A percentile compares a stretch with the other conserved stretches of the same genome.
Conservation (phyloP, 1,140 invertebrate species). For the Trinorchestia longiramus region DNA sequence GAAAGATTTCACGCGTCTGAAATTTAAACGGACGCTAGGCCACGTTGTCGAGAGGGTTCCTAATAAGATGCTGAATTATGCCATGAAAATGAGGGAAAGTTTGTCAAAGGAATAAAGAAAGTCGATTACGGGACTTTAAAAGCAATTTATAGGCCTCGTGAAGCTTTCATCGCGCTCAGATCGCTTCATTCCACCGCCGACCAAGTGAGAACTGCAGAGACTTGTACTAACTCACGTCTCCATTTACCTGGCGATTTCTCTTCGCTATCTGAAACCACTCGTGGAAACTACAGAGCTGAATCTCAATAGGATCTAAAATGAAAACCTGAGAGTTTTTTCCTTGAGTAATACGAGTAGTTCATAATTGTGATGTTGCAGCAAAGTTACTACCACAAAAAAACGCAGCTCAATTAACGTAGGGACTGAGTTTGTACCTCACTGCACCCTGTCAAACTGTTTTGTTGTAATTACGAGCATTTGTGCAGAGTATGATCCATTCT, state of each 20-base stretch:
- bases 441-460: too few relatives aligned
- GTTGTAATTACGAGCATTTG: too few relatives aligned
- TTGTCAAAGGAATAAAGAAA: slow-evolving; percentile 39
- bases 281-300: background rate
- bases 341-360: too few relatives aligned
- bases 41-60: background rate
- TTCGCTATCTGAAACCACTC: background rate
- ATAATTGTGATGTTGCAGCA: too few relatives aligned
- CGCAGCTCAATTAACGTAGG: too few relatives aligned
- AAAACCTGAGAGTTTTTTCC: background rate
- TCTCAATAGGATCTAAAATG: background rate
- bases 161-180: slow-evolving; percentile 7
- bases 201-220: background rate
- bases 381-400: too few relatives aligned
- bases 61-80: slow-evolving; percentile 46
- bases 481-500: too few relatives aligned
- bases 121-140: slow-evolving; percentile 34
- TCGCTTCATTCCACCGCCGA: background rate
- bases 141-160: slow-evolving; percentile 20
- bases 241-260: background rate
- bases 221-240: background rate
- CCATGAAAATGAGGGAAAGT: slow-evolving; percentile 38
- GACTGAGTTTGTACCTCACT: too few relatives aligned
- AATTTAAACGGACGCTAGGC: background rate
- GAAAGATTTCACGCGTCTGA: background rate